Evolutionary conservation across 2,113 vertebrate species (phyloP), one percentile per base, ranked within the genome.

Genomic region (Nerophis ophidion): DNA sequence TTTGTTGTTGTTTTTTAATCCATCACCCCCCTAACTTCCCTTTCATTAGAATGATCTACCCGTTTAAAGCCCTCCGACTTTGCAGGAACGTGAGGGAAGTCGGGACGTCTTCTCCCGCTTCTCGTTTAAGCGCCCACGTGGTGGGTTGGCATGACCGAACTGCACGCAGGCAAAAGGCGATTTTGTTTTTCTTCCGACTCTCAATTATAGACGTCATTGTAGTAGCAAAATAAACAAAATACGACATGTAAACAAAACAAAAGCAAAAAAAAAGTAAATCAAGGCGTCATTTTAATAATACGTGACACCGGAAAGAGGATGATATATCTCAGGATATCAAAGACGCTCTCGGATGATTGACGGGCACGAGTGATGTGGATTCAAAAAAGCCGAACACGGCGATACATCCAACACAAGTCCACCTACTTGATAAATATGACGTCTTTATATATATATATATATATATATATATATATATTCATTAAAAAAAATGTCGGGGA

Each of bases 401-500:
- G 86, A 85, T 72, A 77, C 75, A 87, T 70, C 76, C 63, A 61
- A 71, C 8, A 63, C 36, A 61, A 81, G 83, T 79, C 74, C 63
- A 66, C 83, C 72, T 68, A 60, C 74, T n/a, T 70, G 85, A 65
- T 73, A 81, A 84, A 87, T 82, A 81, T 81, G 88, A 90, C 89
- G 88, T 89, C 89, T 89, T 87, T 88, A 40, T 40, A 40, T 8
- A 40, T 40, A 40, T 8, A 40, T n/a, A n/a, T n/a, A n/a, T n/a
- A n/a, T n/a, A n/a, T n/a, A n/a, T n/a, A n/a, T n/a, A n/a, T 40
- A 83, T 86, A 83, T 58, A 71, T 81, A 80, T 87, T 76, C 80
- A 87, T 87, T 84, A 82, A 87, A 84, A n/a, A n/a, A 89, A 89
- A 83, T 76, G 71, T 74, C 57, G 67, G 85, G 79, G 76, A 87